phyloP scores from a whole-genome alignment of 2,113 vertebrate genomes.

The Sporophila hypoxantha region DNA sequence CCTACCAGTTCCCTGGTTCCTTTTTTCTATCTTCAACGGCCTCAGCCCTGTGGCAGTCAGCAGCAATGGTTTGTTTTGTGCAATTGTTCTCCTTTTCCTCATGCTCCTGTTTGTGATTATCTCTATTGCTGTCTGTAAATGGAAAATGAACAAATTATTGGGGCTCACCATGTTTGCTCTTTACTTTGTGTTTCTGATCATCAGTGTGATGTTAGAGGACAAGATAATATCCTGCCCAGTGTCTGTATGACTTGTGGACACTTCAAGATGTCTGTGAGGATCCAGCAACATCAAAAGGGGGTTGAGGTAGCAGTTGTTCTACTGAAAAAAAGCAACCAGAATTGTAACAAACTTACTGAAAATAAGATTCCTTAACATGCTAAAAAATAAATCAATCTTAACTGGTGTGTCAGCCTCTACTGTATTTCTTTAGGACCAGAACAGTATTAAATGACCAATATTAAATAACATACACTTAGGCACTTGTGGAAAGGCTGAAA shows the following conservation, averaged over 20 bases:
- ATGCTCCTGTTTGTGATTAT: constrained; percentile 95
- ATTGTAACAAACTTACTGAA: neutral
- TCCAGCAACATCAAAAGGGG: neutral
- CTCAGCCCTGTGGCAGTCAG: constrained; percentile 85
- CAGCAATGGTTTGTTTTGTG: constrained; percentile 95
- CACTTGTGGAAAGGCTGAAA: neutral
- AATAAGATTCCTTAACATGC: neutral
- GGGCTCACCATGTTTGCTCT: constrained; percentile 91
- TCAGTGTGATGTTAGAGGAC: constrained; percentile 93
- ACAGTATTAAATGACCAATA: neutral
- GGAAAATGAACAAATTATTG: constrained; percentile 93
- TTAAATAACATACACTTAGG: neutral
- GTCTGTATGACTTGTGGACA: constrained; percentile 64
- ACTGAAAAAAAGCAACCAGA: neutral
- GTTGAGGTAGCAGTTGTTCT: neutral
- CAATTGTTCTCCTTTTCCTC: constrained; percentile 93
- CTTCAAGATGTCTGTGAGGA: neutral
- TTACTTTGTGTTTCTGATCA: constrained; percentile 89
- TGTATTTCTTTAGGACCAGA: neutral
- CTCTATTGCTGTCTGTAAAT: constrained; percentile 87
- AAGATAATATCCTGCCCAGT: constrained; percentile 86
- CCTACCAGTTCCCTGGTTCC: constrained; percentile 88
- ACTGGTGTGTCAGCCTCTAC: neutral
- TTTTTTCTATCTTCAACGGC: constrained; percentile 75
- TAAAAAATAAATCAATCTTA: neutral